phyloP scores from a whole-genome alignment of 2,888 invertebrate genomes.

The Platycheirus albimanus region DNA sequence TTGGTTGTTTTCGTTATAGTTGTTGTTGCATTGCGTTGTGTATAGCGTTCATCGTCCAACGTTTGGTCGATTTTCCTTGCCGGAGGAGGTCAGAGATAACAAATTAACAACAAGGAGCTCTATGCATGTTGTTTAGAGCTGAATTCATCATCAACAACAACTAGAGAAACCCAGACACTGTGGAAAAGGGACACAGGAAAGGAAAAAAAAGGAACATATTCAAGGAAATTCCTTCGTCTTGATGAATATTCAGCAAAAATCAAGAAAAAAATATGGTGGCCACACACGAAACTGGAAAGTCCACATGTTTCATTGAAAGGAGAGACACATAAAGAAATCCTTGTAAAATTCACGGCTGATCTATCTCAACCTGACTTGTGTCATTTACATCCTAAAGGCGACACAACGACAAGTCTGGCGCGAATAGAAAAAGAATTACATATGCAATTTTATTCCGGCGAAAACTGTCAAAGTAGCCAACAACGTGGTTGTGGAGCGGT shows the following conservation, averaged over 20 bases:
- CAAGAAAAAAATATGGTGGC: slow-evolving; percentile 32
- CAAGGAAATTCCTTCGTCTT: slow-evolving; percentile 43
- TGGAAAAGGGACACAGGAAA: not conserved
- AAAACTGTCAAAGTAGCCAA: slow-evolving; percentile 39
- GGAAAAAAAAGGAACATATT: not conserved
- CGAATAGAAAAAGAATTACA: slow-evolving; percentile 28
- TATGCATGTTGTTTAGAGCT: slow-evolving; percentile 24
- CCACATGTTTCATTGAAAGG: slow-evolving; percentile 5
- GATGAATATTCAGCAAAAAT: slow-evolving; percentile 70
- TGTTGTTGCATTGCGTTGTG: not conserved
- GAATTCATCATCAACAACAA: slow-evolving; percentile 48
- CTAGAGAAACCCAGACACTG: not conserved
- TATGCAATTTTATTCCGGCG: slow-evolving; percentile 52
- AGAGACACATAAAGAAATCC: slow-evolving; percentile 31
- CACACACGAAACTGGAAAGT: slow-evolving; percentile 63
- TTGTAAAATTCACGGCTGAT: slow-evolving; percentile 29
- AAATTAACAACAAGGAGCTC: slow-evolving; percentile 53
- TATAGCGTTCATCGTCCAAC: too few species aligned
- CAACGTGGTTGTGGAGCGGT: not conserved
- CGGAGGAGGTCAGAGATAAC: slow-evolving; percentile 55
- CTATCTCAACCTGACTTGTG: slow-evolving; percentile 38
- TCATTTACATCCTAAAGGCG: slow-evolving; percentile 64
- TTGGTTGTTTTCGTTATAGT: not conserved
- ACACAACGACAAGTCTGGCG: slow-evolving; percentile 64
- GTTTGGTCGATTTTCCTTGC: not conserved